Evolutionary conservation across 2,113 vertebrate species (phyloP).

Genomic region (Mirounga angustirostris): DNA sequence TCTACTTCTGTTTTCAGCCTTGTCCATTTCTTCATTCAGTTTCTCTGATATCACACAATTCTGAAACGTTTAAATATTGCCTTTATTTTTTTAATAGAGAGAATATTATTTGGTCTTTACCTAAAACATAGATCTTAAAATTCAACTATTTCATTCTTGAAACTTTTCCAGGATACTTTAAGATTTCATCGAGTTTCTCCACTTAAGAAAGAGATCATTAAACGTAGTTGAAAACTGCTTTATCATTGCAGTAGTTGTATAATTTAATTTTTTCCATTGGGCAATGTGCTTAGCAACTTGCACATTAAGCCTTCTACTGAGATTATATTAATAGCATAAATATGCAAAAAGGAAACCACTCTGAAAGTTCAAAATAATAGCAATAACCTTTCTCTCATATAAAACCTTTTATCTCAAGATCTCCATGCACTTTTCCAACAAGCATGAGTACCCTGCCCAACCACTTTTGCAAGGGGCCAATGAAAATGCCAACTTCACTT

Average conservation of each 20-base stretch:
- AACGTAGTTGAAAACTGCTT: conserved; percentile 69
- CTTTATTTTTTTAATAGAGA: conserved; percentile 28
- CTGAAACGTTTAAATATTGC: neutral
- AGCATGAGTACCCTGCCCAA: neutral
- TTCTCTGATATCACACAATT: conserved; percentile 32
- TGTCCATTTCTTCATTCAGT: neutral
- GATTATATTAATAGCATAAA: conserved; percentile 81
- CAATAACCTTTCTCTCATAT: conserved; percentile 68
- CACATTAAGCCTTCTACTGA: conserved; percentile 74
- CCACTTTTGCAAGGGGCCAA: conserved; percentile 39
- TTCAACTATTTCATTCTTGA: conserved; percentile 58
- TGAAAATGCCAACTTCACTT: conserved; percentile 39
- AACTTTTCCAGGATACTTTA: conserved; percentile 50
- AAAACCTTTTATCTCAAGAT: conserved; percentile 74
- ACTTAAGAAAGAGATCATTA: conserved; percentile 70
- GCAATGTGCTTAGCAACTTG: conserved; percentile 74
- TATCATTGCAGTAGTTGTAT: conserved; percentile 56
- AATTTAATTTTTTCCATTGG: conserved; percentile 53
- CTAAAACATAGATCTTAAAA: conserved; percentile 57
- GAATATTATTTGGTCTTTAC: conserved; percentile 46
- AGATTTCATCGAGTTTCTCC: conserved; percentile 44
- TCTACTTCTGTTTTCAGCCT: neutral
- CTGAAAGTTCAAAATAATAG: conserved; percentile 78
- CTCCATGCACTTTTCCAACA: conserved; percentile 43
- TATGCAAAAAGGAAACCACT: conserved; percentile 78